Conservation (phyloP, 2,888 invertebrate species). For the Drosophila imparisetae region DNA sequence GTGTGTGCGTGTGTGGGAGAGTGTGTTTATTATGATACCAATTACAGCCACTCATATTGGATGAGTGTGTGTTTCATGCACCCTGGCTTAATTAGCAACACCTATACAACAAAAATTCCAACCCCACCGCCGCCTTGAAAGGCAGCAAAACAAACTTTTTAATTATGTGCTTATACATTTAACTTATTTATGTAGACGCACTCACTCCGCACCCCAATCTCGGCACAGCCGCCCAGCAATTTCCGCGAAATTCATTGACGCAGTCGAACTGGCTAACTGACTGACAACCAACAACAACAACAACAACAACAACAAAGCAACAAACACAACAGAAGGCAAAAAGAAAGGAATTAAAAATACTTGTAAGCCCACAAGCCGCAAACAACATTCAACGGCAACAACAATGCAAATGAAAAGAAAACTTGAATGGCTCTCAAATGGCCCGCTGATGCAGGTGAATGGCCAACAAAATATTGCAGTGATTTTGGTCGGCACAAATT, state of each 20-base stretch:
- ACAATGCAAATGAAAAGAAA: constrained; percentile 36
- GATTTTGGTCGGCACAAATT: constrained; percentile 71
- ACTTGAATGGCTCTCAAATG: constrained; percentile 32
- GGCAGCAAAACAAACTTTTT: constrained; percentile 60
- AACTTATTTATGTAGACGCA: constrained; percentile 50
- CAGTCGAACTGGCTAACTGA: constrained; percentile 33
- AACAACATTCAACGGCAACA: constrained; percentile 15
- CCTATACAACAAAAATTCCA: constrained; percentile 15
- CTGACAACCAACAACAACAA: constrained; percentile 18
- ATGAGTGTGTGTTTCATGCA: constrained; percentile 15
- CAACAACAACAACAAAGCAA: not conserved
- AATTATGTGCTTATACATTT: constrained; percentile 68
- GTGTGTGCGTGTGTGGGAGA: constrained; percentile 21
- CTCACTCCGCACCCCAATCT: not conserved
- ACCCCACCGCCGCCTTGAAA: not conserved
- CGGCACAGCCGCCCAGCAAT: not conserved
- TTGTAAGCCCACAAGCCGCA: constrained; percentile 42
- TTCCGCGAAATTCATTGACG: constrained; percentile 14
- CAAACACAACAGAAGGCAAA: not conserved
- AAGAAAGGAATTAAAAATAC: constrained; percentile 13
- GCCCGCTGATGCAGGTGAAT: constrained; percentile 47
- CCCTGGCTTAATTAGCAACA: constrained; percentile 60
- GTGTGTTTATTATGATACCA: constrained; percentile 70
- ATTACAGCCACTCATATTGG: constrained; percentile 53
- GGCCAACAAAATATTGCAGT: constrained; percentile 75